Base-by-base conservation (phyloP, 2,888 invertebrate species). In the Cerastis rubricosa region DNA sequence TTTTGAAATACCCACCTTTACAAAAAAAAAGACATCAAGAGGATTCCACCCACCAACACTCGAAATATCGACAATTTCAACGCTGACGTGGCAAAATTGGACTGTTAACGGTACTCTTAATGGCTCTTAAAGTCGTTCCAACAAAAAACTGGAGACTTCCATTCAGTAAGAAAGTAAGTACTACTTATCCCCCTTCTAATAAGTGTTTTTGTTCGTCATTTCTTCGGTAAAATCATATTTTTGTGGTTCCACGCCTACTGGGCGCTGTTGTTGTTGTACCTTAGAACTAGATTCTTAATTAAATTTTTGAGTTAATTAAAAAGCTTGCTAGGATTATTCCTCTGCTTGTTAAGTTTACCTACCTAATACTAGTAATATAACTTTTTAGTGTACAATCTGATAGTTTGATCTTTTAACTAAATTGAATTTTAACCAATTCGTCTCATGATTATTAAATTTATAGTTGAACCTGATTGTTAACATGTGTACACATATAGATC, bases 31-130 rank as follows among this genome's bases (percentile, higher is more conserved):
- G 71, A 29, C 49, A 29, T 49, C 40, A 45, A 73, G 74, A 71
- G 51, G 67, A 72, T 61, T 70, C 76, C 74, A 76, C 83, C 78
- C 85, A 85, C 85, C 71, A 74, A 63, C 83, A 69, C 83, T 85
- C 67, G 65, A 85, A 80, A 75, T 74, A 76, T 85, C 65, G 74
- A 45, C 73, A 76, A 83, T 76, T 64, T 49, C 51, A 69, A 45
- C 61, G 82, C 82, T 84, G 81, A 87, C 86, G 77, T 71, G 66
- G 82, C 85, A 76, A 79, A 85, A 84, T 81, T 81, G 72, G 70
- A 81, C 82, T 68, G 69, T 67, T 84, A 80, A 87, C 80, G 73
- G 81, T 80, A 76, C 65, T 72, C 57, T 57, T 75, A 85, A 87
- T 85, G 78, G 70, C 67, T 75, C 87, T 87, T 78, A 67, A 75